phyloP scores from a whole-genome alignment of 2,113 vertebrate species.

The Catagonus wagneri region DNA sequence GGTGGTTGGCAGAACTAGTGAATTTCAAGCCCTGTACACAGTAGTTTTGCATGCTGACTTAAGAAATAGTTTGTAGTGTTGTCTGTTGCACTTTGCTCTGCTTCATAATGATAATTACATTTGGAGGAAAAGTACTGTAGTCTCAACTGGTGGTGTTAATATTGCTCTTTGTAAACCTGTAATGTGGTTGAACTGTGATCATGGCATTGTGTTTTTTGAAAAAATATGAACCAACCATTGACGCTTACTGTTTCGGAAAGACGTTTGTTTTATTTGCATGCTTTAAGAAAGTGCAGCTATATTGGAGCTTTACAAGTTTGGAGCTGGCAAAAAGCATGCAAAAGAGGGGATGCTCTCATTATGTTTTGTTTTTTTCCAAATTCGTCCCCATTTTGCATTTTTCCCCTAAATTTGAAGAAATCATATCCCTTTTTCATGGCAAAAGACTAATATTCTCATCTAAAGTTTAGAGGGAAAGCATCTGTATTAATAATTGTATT shows the following conservation, averaged over 20 bases:
- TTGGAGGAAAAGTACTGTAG: slow-evolving; percentile 78
- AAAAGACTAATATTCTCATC: slow-evolving; percentile 84
- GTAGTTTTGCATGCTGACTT: slow-evolving; percentile 94
- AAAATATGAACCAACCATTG: slow-evolving; percentile 78
- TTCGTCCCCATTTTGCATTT: slow-evolving; percentile 84
- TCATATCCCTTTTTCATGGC: slow-evolving; percentile 88
- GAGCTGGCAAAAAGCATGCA: slow-evolving; percentile 89
- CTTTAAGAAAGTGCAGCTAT: slow-evolving; percentile 85
- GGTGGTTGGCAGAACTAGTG: slow-evolving; percentile 90
- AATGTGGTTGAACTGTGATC: slow-evolving; percentile 82
- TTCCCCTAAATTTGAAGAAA: slow-evolving; percentile 84
- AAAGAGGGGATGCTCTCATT: slow-evolving; percentile 86
- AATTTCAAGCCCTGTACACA: slow-evolving; percentile 97
- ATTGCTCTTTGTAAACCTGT: slow-evolving; percentile 86
- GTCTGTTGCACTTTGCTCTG: slow-evolving; percentile 93
- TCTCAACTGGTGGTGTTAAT: slow-evolving; percentile 82
- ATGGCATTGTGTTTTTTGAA: slow-evolving; percentile 81
- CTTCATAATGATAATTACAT: slow-evolving; percentile 87
- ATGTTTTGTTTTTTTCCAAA: slow-evolving; percentile 82
- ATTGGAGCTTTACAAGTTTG: slow-evolving; percentile 86
- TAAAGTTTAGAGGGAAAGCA: slow-evolving; percentile 82
- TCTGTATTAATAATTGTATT: slow-evolving; percentile 83
- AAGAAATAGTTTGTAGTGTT: slow-evolving; percentile 92
- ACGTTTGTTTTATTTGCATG: slow-evolving; percentile 89
- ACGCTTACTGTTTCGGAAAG: slow-evolving; percentile 82